These are phyloP conservation scores for Intellagama lesueurii DNA, from an alignment of 2,797 vertebrate species.

Conservation along the genomic window DNA sequence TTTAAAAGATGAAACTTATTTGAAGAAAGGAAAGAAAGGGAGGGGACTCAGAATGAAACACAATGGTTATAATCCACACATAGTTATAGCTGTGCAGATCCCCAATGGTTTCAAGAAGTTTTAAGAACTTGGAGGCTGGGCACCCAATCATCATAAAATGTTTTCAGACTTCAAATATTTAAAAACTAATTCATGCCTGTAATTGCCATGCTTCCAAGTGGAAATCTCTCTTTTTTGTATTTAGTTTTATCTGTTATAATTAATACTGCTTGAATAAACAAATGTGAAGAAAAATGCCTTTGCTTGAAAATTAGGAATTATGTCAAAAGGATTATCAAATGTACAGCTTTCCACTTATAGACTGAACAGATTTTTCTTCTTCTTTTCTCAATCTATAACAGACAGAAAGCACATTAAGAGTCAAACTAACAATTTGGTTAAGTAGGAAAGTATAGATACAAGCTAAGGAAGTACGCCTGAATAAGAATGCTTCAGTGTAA, in stretches of 20 bases:
- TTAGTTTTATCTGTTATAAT: slow-evolving; percentile 42
- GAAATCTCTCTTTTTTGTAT: slow-evolving; percentile 41
- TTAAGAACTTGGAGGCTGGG: neutral
- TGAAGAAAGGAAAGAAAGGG: neutral
- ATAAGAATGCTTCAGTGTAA: neutral
- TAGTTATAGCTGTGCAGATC: neutral
- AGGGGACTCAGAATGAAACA: neutral
- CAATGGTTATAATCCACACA: neutral
- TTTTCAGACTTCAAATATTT: slow-evolving; percentile 31
- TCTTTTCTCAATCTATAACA: neutral
- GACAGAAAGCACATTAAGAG: neutral
- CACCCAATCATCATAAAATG: slow-evolving; percentile 20
- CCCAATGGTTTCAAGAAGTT: neutral
- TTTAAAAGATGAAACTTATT: neutral
- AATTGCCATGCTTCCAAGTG: slow-evolving; percentile 43
- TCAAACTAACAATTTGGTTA: neutral
- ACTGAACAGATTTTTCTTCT: neutral
- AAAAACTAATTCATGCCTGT: slow-evolving; percentile 46
- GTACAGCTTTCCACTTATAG: slow-evolving; percentile 7
- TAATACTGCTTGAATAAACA: slow-evolving; percentile 48
- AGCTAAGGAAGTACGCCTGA: neutral
- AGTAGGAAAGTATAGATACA: neutral
- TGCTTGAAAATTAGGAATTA: slow-evolving; percentile 21
- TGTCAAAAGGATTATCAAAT: slow-evolving; percentile 24
- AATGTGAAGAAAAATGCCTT: slow-evolving; percentile 33